Conservation (phyloP, 2,888 invertebrate species). For the Geophilus truncorum region DNA sequence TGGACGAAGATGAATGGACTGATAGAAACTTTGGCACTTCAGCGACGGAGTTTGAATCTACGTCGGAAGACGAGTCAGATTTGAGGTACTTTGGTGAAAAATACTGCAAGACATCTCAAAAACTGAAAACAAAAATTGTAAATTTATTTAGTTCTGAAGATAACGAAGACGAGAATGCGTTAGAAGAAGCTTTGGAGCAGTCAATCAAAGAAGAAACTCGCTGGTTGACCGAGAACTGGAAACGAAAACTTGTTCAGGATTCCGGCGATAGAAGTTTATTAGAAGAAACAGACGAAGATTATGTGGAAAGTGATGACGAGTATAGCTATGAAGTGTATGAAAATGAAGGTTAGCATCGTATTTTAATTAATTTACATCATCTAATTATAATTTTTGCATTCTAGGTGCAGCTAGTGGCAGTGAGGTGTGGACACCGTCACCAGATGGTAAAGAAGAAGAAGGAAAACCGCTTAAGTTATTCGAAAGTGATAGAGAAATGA, state of each 20-base stretch:
- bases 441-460: not conserved
- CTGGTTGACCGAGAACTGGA: slow-evolving; percentile 65
- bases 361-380: too few species aligned
- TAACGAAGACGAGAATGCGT: slow-evolving; percentile 52
- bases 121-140: not conserved
- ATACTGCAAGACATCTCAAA: not conserved
- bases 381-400: too few species aligned
- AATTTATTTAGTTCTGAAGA: slow-evolving; percentile 36
- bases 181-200: slow-evolving; percentile 62
- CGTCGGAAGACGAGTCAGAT: slow-evolving; percentile 57
- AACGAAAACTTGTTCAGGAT: slow-evolving; percentile 53
- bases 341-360: slow-evolving; percentile 35
- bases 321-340: slow-evolving; percentile 40
- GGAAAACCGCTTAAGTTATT: not conserved
- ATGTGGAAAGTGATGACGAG: slow-evolving; percentile 43
- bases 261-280: not conserved
- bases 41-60: slow-evolving; percentile 63
- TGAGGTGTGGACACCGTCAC: not conserved
- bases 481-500: not conserved
- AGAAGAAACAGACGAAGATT: slow-evolving; percentile 39
- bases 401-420: not conserved
- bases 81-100: slow-evolving; percentile 39
- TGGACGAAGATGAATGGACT: slow-evolving; percentile 94
- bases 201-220: slow-evolving; percentile 60
- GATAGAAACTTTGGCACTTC: slow-evolving; percentile 81